Percentiles rank a stretch among this genome's conserved stretches.
Evolutionary conservation across 1,140 invertebrate genomes (phyloP).

Genomic region (Bombus ignitus): DNA sequence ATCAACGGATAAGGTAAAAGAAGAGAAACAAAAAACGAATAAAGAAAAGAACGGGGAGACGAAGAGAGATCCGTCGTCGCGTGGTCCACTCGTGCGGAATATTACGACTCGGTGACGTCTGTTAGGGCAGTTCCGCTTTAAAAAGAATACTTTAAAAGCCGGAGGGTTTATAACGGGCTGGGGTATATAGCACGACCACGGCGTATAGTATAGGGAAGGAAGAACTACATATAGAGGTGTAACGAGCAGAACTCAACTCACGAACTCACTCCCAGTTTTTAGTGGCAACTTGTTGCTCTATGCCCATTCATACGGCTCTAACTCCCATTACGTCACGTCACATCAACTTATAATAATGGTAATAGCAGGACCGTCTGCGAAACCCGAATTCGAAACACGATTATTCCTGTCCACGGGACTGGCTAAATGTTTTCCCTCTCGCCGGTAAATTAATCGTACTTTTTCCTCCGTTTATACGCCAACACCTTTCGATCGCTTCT

Average conservation of each 20-base stretch:
- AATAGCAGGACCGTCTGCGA: conserved; percentile 73
- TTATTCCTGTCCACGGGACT: conserved; percentile 60
- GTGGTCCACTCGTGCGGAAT: conserved; percentile 66
- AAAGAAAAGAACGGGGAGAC: not conserved
- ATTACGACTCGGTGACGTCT: conserved; percentile 79
- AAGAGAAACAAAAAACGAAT: not conserved
- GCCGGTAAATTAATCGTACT: conserved; percentile 21
- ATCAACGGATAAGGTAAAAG: not conserved
- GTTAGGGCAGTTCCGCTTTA: conserved; percentile 82
- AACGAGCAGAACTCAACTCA: conserved; percentile 84
- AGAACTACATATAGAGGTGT: conserved; percentile 83
- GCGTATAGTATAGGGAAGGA: conserved; percentile 82
- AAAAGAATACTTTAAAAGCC: conserved; percentile 84
- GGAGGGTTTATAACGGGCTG: conserved; percentile 81
- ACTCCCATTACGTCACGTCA: conserved; percentile 83
- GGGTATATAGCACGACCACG: conserved; percentile 77
- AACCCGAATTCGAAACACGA: conserved; percentile 79
- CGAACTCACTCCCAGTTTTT: conserved; percentile 84
- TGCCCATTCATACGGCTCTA: conserved; percentile 83
- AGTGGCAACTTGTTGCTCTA: conserved; percentile 83
- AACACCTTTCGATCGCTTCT: not conserved
- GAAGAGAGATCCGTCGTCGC: conserved; percentile 31
- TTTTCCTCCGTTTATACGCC: conserved; percentile 9
- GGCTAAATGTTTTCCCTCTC: conserved; percentile 57
- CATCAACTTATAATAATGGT: conserved; percentile 83